Conservation (phyloP, 2,888 invertebrate genomes). For the Phasia obesa region DNA sequence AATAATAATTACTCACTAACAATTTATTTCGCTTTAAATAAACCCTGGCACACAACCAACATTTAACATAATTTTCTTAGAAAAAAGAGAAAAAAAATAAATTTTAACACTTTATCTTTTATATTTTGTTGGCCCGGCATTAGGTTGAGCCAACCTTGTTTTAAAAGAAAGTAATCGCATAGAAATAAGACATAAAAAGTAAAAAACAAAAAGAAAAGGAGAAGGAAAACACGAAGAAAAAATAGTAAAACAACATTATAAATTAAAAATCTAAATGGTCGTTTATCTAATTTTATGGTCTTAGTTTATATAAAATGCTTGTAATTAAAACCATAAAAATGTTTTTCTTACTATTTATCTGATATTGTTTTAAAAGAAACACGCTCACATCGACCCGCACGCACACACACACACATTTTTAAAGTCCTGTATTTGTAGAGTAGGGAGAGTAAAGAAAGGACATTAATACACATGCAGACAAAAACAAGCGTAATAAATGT, state of each 20-base stretch:
- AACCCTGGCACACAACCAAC: conserved; percentile 55
- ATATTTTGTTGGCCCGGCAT: conserved; percentile 1
- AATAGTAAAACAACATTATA: conserved; percentile 60
- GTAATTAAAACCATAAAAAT: conserved; percentile 69
- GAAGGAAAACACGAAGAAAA: not conserved
- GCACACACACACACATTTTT: not conserved
- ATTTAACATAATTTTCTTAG: conserved; percentile 13
- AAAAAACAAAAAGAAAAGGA: not conserved
- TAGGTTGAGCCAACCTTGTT: conserved; percentile 14
- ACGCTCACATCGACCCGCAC: not conserved
- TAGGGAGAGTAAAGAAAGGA: not conserved
- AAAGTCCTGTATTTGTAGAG: not conserved
- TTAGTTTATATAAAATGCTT: conserved; percentile 54
- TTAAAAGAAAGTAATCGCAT: conserved; percentile 33
- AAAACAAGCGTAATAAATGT: conserved; percentile 53
- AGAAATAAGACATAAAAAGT: not conserved
- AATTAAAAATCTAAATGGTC: conserved; percentile 67
- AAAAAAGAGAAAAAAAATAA: conserved; percentile 37
- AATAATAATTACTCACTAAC: conserved; percentile 40
- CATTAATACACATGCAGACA: not conserved
- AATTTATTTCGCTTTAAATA: conserved; percentile 37
- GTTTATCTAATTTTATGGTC: conserved; percentile 68
- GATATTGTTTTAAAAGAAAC: conserved; percentile 33
- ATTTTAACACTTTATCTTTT: conserved; percentile 62
- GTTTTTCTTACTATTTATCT: conserved; percentile 27